Base-by-base conservation (phyloP, 2,888 invertebrate species). In the Drosophila robusta region DNA sequence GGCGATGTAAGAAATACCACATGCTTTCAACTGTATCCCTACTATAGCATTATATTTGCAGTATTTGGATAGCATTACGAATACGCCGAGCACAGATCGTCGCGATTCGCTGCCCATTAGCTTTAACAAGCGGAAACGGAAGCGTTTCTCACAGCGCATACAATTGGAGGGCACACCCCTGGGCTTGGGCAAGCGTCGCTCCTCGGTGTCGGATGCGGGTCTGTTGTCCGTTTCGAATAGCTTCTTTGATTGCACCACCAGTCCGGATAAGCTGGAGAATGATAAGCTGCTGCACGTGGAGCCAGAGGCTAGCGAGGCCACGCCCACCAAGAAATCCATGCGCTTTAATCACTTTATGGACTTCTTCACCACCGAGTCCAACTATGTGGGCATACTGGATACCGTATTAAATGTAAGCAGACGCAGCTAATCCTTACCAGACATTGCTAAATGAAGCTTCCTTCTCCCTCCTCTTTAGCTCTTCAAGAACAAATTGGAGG, bases 371-470 rank as follows among this genome's bases (percentile, higher is more conserved):
- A 99, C 99, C 0, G 99, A 99, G 93, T 96, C 96, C 66, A 99
- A 99, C 94, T 99, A 99, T 92, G 98, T 99, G 67, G 96, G 96
- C 70, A 98, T 99, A 90, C 94, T 99, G 84, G 95, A 97, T 87
- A 98, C 98, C 39, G 97, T 99, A 89, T 95, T 98, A 90, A 97
- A 95, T 92, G 98, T 97, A 93, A 93, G 94, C 70, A 26, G 5
- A 2, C 0, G 1, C n/a, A 8, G 11, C 6, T 38, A 7, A n/a
- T 32, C 12, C 1, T 22, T 1, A 4, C 2, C 7, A 24, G 38
- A 4, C 8, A 34, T 22, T 22, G 8, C 9, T 26, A 3, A 39
- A 7, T 9, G 4, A 11, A 2, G 32, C 11, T 39, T 4, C 4
- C 12, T 0, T 6, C 1, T 16, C 6, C 8, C 1, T 2, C 1